Conservation (phyloP, 1,140 invertebrate genomes). For the Pectinophora gossypiella region DNA sequence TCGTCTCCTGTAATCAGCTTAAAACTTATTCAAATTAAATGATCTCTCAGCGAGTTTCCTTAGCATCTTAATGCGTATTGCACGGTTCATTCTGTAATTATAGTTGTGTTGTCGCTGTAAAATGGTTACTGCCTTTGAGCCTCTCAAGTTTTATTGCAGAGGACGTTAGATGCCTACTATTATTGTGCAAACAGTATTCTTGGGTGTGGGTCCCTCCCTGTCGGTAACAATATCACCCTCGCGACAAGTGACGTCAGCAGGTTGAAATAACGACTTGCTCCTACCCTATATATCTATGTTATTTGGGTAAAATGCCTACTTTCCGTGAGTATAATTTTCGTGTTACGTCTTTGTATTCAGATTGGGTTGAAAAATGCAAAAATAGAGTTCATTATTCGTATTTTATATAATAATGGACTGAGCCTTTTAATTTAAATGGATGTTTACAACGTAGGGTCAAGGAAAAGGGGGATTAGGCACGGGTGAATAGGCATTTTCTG, state of each 20-base stretch:
- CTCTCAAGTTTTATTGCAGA: slow-evolving; percentile 17
- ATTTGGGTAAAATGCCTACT: no score
- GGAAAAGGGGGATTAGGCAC: no score
- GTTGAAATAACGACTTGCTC: background rate
- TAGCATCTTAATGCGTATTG: background rate
- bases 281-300: background rate
- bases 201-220: background rate
- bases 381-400: no score
- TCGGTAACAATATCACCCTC: background rate
- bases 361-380: no score
- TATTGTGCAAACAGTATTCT: no score
- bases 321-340: no score
- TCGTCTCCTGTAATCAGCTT: background rate
- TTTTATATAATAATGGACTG: no score
- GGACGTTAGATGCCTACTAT: no score
- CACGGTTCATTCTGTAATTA: background rate
- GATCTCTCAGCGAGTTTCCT: background rate
- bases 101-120: slow-evolving; percentile 6
- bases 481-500: no score
- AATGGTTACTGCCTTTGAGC: slow-evolving; percentile 9
- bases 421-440: no score
- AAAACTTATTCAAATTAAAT: background rate
- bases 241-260: slow-evolving; percentile 5
- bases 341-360: no score
- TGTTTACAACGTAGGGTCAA: no score